A percentile compares a stretch with the other conserved stretches of the same genome.
Evolutionary conservation across 2,888 invertebrate species (phyloP).

Genomic region (Leptinotarsa tumamoca): DNA sequence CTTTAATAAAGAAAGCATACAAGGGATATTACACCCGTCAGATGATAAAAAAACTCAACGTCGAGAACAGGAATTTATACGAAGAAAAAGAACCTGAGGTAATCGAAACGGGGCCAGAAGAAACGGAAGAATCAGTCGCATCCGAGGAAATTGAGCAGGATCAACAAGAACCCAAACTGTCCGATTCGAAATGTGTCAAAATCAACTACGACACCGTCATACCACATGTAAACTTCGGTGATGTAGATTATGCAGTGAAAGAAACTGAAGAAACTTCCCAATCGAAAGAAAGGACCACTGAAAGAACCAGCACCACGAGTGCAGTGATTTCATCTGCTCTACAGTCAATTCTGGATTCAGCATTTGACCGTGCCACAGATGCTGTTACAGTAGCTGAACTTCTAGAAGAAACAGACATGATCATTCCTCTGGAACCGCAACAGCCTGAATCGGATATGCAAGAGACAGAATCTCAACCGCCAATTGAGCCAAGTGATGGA

Average conservation of each 20-base stretch:
- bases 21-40: conserved; percentile 64
- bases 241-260: conserved; percentile 22
- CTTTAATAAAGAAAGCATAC: conserved; percentile 64
- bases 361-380: background rate
- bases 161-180: background rate
- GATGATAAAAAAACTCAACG: conserved; percentile 54
- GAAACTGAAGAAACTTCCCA: background rate
- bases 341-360: background rate
- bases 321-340: conserved; percentile 13
- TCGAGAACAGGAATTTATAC: conserved; percentile 32
- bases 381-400: too few relatives aligned
- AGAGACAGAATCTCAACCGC: too few relatives aligned
- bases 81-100: conserved; percentile 33
- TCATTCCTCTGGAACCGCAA: too few relatives aligned
- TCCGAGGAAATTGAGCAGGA: conserved; percentile 11
- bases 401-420: too few relatives aligned
- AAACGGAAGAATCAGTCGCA: conserved; percentile 20
- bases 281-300: background rate
- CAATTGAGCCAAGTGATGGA: too few relatives aligned
- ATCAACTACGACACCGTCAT: conserved; percentile 54
- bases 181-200: conserved; percentile 43
- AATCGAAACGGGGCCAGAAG: background rate
- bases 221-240: conserved; percentile 56
- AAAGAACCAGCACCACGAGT: conserved; percentile 6
- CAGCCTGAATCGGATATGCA: too few relatives aligned